Conservation (phyloP, 2,113 vertebrate genomes). For the Paracanthobrama guichenoti region DNA sequence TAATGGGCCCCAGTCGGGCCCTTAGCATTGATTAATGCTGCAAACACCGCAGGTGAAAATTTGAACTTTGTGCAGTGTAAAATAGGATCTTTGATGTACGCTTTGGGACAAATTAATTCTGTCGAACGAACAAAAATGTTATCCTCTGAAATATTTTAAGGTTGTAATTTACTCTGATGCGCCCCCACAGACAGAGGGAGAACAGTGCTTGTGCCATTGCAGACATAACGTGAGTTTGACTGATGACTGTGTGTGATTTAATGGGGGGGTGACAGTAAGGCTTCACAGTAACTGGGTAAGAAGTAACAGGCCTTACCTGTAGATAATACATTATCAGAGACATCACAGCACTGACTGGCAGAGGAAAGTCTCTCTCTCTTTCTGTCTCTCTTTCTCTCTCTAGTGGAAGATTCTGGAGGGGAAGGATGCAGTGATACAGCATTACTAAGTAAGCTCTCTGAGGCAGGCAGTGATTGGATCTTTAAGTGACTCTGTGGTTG, state of each 20-base stretch:
- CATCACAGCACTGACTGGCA: background rate
- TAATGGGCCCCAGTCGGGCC: conserved; percentile 17
- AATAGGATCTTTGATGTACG: conserved; percentile 27
- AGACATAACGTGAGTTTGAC: conserved; percentile 12
- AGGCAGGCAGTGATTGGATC: conserved; percentile 33
- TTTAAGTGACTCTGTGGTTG: conserved; percentile 27
- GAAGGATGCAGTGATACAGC: conserved; percentile 26
- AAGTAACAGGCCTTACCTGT: conserved; percentile 33
- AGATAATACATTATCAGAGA: conserved; percentile 46
- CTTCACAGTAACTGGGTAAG: conserved; percentile 16
- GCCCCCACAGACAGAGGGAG: background rate
- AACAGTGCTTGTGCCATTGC: background rate
- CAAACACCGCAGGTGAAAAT: conserved; percentile 31
- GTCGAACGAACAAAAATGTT: background rate
- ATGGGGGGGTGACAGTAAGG: background rate
- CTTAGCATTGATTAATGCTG: conserved; percentile 34
- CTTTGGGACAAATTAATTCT: conserved; percentile 28
- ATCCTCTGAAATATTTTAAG: conserved; percentile 18
- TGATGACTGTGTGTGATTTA: conserved; percentile 32
- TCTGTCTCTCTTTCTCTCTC: conserved; percentile 21
- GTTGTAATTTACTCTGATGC: conserved; percentile 3
- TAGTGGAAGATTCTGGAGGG: conserved; percentile 2
- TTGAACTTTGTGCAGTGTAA: conserved; percentile 9
- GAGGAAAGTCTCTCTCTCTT: conserved; percentile 1
- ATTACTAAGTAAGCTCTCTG: conserved; percentile 41